These are phyloP conservation scores for Mus caroli DNA, from an alignment of 2,797 vertebrate species.

Conservation along the genomic window DNA sequence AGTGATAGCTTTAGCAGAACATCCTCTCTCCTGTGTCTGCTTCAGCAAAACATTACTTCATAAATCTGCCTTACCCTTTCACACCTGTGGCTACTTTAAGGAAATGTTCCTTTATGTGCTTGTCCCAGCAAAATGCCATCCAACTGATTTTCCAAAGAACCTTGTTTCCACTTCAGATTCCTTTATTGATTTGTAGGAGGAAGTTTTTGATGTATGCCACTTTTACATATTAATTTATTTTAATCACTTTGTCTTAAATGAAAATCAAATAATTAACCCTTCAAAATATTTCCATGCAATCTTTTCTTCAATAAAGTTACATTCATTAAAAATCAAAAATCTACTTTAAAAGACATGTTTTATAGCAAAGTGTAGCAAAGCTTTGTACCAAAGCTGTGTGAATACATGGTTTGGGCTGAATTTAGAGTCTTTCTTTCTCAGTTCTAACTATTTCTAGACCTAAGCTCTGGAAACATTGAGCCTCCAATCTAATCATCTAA, in stretches of 20 bases:
- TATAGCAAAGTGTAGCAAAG: neutral
- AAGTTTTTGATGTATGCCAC: slow-evolving; percentile 32
- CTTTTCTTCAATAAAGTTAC: slow-evolving; percentile 24
- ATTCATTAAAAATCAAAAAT: neutral
- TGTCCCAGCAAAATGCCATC: no score
- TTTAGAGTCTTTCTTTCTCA: no score
- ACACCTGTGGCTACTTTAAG: no score
- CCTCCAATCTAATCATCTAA: no score
- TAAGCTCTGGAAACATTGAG: no score
- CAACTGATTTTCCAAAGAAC: no score
- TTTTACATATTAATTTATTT: neutral
- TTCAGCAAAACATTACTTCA: neutral
- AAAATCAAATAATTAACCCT: neutral
- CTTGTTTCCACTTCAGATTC: no score
- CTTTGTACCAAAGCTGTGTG: no score
- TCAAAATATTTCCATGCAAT: neutral
- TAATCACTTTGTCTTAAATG: neutral
- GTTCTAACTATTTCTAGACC: no score
- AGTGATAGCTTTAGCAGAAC: neutral
- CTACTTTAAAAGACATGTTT: slow-evolving; percentile 35
- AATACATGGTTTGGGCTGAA: no score
- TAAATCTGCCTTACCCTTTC: no score
- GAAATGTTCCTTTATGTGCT: no score
- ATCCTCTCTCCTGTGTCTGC: neutral
- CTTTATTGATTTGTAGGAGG: neutral